Conservation (phyloP, 2,113 vertebrate species). For the Holacanthus passer region DNA sequence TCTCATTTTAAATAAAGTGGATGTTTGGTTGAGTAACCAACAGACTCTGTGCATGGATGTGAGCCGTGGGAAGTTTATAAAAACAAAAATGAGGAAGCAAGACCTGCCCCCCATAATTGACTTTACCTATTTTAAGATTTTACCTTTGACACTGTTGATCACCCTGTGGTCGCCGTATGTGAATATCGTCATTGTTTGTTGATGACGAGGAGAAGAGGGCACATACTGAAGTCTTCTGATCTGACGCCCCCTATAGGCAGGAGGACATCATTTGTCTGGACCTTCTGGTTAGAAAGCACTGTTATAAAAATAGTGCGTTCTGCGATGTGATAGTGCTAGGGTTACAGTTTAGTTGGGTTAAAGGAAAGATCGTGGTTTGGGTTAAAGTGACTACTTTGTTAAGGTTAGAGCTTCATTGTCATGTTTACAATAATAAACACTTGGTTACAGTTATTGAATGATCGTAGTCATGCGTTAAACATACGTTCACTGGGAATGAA, state of each 20-base stretch:
- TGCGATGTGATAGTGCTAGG: no score
- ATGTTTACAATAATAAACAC: not conserved
- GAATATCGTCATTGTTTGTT: no score
- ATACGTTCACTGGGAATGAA: not conserved
- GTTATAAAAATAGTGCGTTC: not conserved
- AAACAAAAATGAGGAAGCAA: no score
- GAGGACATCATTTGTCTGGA: not conserved
- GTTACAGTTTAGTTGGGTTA: not conserved
- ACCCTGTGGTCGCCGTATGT: no score
- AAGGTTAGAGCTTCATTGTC: not conserved
- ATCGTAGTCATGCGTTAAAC: not conserved
- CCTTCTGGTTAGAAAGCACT: not conserved
- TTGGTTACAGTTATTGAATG: not conserved
- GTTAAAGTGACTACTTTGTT: not conserved
- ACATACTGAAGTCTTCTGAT: not conserved
- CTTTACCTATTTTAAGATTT: no score
- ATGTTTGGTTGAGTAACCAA: not conserved
- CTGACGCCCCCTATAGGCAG: not conserved
- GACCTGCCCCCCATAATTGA: not conserved
- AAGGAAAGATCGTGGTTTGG: not conserved
- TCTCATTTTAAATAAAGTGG: constrained; percentile 7
- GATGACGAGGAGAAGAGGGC: no score
- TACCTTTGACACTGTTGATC: not conserved
- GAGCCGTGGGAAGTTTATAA: not conserved
- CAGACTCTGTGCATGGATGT: not conserved